phyloP scores from a whole-genome alignment of 2,888 invertebrate species.

The Augochlorella aurata region DNA sequence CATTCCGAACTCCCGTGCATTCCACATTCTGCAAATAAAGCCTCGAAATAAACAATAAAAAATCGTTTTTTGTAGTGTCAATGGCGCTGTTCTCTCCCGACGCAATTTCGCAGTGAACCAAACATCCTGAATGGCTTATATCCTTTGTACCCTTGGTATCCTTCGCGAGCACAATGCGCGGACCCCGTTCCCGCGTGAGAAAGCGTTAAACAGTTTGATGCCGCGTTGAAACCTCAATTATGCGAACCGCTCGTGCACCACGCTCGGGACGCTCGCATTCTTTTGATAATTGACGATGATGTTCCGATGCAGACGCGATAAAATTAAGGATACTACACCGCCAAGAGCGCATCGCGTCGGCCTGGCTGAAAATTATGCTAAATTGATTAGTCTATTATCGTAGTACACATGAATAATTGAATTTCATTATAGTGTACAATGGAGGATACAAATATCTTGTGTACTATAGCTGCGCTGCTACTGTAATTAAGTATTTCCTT shows the following conservation, averaged over 20 bases:
- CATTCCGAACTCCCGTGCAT: too few species aligned
- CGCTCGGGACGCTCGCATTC: neutral
- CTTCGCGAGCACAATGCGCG: neutral
- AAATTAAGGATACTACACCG: neutral
- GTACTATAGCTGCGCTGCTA: too few species aligned
- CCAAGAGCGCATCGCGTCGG: neutral
- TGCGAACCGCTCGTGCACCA: neutral
- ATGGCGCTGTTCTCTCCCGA: too few species aligned
- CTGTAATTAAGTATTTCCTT: neutral
- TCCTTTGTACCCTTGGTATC: neutral
- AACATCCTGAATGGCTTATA: too few species aligned
- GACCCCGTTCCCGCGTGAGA: neutral
- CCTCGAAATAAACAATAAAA: too few species aligned
- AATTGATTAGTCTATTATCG: neutral
- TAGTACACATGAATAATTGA: neutral
- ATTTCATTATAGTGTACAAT: neutral
- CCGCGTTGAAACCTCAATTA: neutral
- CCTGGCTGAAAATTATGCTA: neutral
- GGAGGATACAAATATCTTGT: neutral
- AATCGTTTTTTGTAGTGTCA: too few species aligned
- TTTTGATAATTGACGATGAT: neutral
- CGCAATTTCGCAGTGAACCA: too few species aligned
- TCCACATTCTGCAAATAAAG: too few species aligned
- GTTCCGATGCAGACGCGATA: neutral
- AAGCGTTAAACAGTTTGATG: neutral